A percentile compares a stretch with the other conserved stretches of the same genome.
phyloP scores from a whole-genome alignment of 2,888 invertebrate genomes.

The Eupeodes latifasciatus region DNA sequence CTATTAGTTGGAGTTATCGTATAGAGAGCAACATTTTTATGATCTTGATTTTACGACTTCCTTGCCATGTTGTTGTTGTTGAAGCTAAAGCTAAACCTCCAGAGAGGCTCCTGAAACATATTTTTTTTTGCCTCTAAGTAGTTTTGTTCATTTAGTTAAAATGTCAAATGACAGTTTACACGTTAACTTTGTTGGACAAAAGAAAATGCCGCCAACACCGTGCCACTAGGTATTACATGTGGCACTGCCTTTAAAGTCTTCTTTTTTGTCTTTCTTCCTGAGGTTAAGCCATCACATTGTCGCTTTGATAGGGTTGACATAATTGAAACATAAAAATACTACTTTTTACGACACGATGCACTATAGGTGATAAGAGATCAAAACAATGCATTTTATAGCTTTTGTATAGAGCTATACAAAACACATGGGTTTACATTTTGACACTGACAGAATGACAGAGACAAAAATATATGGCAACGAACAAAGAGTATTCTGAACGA shows the following conservation, averaged over 20 bases:
- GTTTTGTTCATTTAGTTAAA: conserved; percentile 58
- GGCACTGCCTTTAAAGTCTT: neutral
- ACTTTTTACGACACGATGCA: conserved; percentile 50
- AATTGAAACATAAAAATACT: conserved; percentile 61
- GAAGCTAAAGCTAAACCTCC: neutral
- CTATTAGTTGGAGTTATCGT: neutral
- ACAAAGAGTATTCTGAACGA: conserved; percentile 15
- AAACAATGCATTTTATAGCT: conserved; percentile 57
- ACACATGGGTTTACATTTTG: too few species aligned
- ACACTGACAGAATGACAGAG: conserved; percentile 26
- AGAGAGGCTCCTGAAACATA: neutral
- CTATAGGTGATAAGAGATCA: conserved; percentile 56
- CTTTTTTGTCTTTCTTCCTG: neutral
- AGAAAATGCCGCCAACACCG: conserved; percentile 45
- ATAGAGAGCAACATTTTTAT: conserved; percentile 11
- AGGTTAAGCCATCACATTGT: neutral
- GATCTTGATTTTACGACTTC: conserved; percentile 35
- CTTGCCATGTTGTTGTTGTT: neutral
- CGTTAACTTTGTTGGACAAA: conserved; percentile 42
- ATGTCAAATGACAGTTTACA: conserved; percentile 52
- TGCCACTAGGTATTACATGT: neutral
- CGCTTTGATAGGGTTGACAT: conserved; percentile 28
- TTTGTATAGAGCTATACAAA: neutral
- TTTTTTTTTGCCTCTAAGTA: conserved; percentile 28
- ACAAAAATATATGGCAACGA: too few species aligned